Evolutionary conservation across 2,113 vertebrate species (phyloP), one percentile per base, ranked within the genome.

Genomic region (Sterna hirundo): DNA sequence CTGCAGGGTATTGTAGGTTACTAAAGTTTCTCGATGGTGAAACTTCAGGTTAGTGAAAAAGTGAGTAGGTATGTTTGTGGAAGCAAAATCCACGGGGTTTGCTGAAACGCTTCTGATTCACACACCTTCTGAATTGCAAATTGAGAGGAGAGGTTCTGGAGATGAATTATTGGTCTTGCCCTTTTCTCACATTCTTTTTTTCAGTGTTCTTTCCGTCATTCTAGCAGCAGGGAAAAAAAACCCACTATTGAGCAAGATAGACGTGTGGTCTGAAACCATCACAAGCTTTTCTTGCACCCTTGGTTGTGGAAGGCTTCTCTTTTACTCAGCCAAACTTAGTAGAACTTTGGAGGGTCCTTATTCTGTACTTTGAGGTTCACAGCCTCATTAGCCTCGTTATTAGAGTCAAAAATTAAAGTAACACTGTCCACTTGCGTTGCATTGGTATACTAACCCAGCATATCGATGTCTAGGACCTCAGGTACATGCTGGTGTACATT

Each of bases 391-490:
- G 14, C 13, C 38, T 72, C 32, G 27, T 46, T 40, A 10, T 69
- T 54, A 38, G 34, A 36, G 25, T 18, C 7, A 62, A 49, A 58
- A 77, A 46, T 40, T 6, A 15, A 69, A 66, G 30, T 38, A 61
- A 6, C 5, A 8, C 30, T 86, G 54, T 49, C 18, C 38, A 13
- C 25, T 32, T 83, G 54, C 44, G 71, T 8, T 68, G 61, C 17
- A 15, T 46, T 0, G 0, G 34, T 30, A 12, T 40, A 12, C n/a
- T 47, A 65, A 49, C 21, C 22, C 38, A 44, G 58, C 65, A 25
- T 19, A 32, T 14, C 23, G 6, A 2, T n/a, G 64, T 23, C 49
- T 49, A 8, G 58, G 54, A 3, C 38, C 26, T 74, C 60, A 42
- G 52, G 30, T 47, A 46, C 1, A 3, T 42, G 71, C 46, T 88